A percentile compares a stretch with the other conserved stretches of the same genome.
Conservation (phyloP, 2,888 invertebrate genomes). For the Drosophila paracracens region DNA sequence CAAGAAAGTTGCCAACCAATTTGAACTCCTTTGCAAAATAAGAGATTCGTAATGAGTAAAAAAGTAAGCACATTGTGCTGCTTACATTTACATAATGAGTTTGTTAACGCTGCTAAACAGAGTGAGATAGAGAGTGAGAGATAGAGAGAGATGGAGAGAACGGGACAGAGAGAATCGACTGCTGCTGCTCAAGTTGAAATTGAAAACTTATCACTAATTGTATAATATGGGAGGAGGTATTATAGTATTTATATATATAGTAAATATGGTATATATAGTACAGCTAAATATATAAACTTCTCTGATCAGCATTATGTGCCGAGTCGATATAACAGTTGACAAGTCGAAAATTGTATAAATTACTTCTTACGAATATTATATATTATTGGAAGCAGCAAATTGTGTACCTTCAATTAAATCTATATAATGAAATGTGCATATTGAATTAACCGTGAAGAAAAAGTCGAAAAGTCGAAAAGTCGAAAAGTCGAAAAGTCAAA, state of each 20-base stretch:
- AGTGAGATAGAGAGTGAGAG: too few relatives aligned
- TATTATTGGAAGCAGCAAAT: background rate
- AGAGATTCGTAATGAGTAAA: slow-evolving; percentile 3
- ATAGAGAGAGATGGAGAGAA: background rate
- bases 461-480: background rate
- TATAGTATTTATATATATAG: background rate
- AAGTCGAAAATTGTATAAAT: too few relatives aligned
- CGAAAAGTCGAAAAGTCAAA: background rate
- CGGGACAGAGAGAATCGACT: background rate
- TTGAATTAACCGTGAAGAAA: background rate
- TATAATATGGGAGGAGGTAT: background rate
- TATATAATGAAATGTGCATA: background rate
- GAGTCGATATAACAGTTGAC: too few relatives aligned
- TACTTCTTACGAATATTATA: background rate
- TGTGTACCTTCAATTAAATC: background rate
- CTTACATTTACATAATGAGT: slow-evolving; percentile 4
- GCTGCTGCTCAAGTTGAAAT: background rate
- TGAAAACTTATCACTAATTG: background rate
- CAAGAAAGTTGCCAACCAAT: background rate
- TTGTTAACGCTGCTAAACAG: background rate
- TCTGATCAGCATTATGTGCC: too few relatives aligned
- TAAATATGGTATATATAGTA: too few relatives aligned
- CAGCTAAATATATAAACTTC: too few relatives aligned
- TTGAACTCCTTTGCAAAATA: background rate
- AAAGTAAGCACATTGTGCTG: background rate